Conservation (phyloP, 2,113 vertebrate species). For the Microcebus tavaratra region DNA sequence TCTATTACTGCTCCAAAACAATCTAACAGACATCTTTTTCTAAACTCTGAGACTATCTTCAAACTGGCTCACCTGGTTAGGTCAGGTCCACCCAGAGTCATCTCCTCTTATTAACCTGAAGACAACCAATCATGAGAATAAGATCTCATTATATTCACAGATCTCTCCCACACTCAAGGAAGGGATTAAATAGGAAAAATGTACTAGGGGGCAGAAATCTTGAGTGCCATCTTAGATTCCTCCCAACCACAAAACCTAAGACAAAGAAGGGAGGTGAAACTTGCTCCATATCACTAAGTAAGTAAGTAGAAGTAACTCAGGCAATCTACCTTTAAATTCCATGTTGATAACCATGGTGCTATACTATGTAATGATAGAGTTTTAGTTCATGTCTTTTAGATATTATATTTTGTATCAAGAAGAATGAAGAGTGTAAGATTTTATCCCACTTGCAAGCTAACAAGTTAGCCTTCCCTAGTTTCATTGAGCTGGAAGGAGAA, state of each 20-base stretch:
- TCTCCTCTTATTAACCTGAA: neutral
- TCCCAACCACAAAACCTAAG: neutral
- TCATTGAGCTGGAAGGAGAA: neutral
- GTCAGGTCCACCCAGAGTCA: fast-evolving
- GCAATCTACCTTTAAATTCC: neutral
- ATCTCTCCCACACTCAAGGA: neutral
- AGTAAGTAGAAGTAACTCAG: neutral
- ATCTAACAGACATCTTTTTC: neutral
- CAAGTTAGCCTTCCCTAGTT: neutral
- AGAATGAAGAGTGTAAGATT: neutral
- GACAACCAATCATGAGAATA: neutral
- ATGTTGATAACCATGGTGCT: neutral
- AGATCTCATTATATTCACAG: neutral
- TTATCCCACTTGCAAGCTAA: neutral
- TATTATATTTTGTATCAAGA: neutral
- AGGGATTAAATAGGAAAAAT: neutral
- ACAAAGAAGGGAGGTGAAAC: neutral
- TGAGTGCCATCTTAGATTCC: neutral
- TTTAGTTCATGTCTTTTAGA: neutral
- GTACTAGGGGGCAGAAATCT: neutral
- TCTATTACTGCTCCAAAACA: neutral
- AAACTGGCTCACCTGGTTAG: neutral
- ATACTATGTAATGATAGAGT: neutral
- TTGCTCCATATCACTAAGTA: neutral
- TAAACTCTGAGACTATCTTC: neutral